Conservation (phyloP, 1,140 invertebrate genomes). For the Thaumetopoea pityocampa region DNA sequence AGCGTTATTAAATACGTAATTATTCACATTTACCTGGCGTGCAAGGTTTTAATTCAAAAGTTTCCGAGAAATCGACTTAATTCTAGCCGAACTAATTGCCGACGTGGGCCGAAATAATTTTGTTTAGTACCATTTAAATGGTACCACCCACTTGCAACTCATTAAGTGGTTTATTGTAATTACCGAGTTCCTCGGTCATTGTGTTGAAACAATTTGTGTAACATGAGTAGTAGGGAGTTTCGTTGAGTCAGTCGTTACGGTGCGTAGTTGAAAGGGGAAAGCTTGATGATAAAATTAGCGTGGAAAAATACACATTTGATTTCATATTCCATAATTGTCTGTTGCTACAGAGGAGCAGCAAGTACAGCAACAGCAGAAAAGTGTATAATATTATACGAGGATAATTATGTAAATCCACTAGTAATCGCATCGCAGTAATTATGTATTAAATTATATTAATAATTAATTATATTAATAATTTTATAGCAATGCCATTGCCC, state of each 20-base stretch:
- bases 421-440: too few relatives aligned
- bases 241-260: constrained; percentile 17
- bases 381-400: too few relatives aligned
- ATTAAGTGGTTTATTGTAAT: constrained; percentile 46
- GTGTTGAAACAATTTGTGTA: constrained; percentile 15
- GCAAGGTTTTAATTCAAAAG: constrained; percentile 67
- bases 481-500: too few relatives aligned
- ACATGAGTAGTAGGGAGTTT: constrained; percentile 17
- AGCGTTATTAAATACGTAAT: constrained; percentile 75
- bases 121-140: constrained; percentile 72
- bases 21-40: constrained; percentile 72
- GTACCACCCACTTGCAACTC: constrained; percentile 57
- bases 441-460: too few relatives aligned
- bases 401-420: too few relatives aligned
- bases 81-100: constrained; percentile 72
- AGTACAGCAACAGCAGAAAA: too few relatives aligned
- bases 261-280: too few relatives aligned
- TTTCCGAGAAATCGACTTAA: constrained; percentile 61
- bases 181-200: constrained; percentile 32
- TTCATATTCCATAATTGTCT: too few relatives aligned
- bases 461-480: too few relatives aligned
- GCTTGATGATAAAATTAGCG: too few relatives aligned
- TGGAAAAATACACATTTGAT: too few relatives aligned
- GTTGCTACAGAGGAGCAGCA: too few relatives aligned
- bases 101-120: constrained; percentile 68